A percentile compares a stretch with the other conserved stretches of the same genome.
These are phyloP conservation scores for Apamea anceps DNA, from an alignment of 2,888 invertebrate species.

Conservation along the genomic window DNA sequence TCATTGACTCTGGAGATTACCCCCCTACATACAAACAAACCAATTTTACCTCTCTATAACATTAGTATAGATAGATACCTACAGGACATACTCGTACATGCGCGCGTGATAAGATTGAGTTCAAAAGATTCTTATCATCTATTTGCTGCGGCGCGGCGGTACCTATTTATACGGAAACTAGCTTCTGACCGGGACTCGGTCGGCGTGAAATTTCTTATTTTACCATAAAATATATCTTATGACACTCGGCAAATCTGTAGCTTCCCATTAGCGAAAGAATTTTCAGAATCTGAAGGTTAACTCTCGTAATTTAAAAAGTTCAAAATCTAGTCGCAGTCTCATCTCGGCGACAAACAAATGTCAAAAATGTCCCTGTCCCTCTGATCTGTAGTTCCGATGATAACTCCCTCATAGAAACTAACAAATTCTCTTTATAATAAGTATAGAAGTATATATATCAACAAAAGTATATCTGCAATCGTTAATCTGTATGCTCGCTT, in stretches of 20 bases:
- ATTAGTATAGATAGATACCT: not conserved
- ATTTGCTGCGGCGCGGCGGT: not conserved
- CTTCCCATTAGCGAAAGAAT: not conserved
- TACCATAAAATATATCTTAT: not conserved
- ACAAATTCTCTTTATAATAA: not conserved
- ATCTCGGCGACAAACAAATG: no score
- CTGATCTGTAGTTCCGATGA: not conserved
- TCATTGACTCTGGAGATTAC: no score
- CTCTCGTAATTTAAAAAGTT: no score
- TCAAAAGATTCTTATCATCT: not conserved
- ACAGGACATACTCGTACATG: not conserved
- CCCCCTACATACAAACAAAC: no score
- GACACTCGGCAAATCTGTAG: no score
- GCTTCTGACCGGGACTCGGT: no score
- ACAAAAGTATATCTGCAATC: not conserved
- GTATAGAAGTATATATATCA: not conserved
- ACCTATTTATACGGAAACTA: not conserved
- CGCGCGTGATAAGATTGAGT: not conserved
- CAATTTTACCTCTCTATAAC: no score
- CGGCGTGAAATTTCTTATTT: no score
- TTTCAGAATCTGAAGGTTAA: no score
- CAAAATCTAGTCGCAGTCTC: no score
- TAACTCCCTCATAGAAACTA: not conserved
- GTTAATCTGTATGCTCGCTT: not conserved
- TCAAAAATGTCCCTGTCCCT: no score